Evolutionary conservation across 2,888 invertebrate species (phyloP).

Genomic region (Lasioglossum morio): DNA sequence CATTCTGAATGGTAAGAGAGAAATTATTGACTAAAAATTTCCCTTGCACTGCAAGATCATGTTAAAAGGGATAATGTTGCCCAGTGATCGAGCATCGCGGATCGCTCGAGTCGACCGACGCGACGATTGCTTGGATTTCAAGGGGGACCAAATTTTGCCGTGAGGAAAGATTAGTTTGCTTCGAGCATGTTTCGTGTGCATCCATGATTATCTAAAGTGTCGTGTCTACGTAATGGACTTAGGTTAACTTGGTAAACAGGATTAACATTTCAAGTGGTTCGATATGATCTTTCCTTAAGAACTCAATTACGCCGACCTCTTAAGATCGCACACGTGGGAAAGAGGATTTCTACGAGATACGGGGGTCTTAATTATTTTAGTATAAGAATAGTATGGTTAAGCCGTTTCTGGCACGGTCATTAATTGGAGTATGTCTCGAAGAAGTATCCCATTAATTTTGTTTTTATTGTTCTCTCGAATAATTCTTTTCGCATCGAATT

Average conservation of each 20-base stretch:
- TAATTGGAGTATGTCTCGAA: background rate
- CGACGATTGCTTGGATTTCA: background rate
- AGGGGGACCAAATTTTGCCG: background rate
- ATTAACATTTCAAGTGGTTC: constrained; percentile 73
- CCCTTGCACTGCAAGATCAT: background rate
- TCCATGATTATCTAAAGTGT: constrained; percentile 67
- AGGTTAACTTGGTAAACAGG: constrained; percentile 72
- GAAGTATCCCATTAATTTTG: background rate
- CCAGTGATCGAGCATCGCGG: background rate
- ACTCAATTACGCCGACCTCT: constrained; percentile 68
- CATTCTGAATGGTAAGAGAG: too few species aligned
- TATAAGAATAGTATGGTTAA: background rate
- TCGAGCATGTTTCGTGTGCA: constrained; percentile 48
- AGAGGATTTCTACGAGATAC: constrained; percentile 26
- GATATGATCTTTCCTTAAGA: constrained; percentile 74
- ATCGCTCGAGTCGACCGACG: background rate
- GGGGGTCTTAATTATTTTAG: constrained; percentile 18
- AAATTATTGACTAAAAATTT: too few species aligned
- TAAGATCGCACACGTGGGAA: constrained; percentile 34
- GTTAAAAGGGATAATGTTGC: background rate
- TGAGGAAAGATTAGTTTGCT: constrained; percentile 41
- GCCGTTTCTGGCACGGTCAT: background rate
- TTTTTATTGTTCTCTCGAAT: background rate
- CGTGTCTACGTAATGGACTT: constrained; percentile 70
- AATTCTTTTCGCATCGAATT: background rate